phyloP scores from a whole-genome alignment of 2,797 vertebrate genomes.

The Astyanax mexicanus region DNA sequence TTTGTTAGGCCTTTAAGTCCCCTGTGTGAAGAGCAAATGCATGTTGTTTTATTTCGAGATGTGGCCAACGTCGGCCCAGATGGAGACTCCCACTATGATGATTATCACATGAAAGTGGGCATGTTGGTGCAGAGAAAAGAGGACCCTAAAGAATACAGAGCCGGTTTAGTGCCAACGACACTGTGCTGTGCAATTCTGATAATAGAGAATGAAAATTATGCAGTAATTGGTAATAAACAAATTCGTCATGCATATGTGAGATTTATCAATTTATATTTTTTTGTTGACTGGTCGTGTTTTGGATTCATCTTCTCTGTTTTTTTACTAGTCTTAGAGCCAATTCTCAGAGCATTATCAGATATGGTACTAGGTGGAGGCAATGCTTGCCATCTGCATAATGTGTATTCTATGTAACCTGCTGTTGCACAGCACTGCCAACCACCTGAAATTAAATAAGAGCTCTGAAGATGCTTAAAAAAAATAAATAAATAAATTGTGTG shows the following conservation, averaged over 20 bases:
- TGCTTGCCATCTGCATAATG: background rate
- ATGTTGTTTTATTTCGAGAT: constrained; percentile 37
- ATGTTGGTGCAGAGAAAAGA: constrained; percentile 41
- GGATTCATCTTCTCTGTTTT: constrained; percentile 53
- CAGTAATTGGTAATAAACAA: constrained; percentile 64
- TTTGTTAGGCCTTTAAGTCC: background rate
- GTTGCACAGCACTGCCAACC: background rate
- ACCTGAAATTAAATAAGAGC: no score
- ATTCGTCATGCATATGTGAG: constrained; percentile 69
- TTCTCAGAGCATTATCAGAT: constrained; percentile 17
- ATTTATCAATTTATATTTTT: constrained; percentile 70
- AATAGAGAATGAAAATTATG: constrained; percentile 58
- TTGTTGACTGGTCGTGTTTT: constrained; percentile 69
- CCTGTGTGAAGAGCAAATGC: constrained; percentile 1
- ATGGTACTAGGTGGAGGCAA: constrained; percentile 12
- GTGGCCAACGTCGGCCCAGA: constrained; percentile 31
- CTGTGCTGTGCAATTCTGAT: constrained; percentile 59
- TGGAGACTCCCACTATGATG: constrained; percentile 53
- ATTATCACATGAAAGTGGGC: constrained; percentile 53
- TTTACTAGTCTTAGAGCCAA: constrained; percentile 22
- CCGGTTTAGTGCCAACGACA: constrained; percentile 33
- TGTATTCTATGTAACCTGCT: background rate
- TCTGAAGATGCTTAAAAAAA: no score
- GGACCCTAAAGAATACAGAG: constrained; percentile 54
- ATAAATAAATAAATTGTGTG: no score